phyloP scores from a whole-genome alignment of 2,888 invertebrate species.

The Cephus runcator region DNA sequence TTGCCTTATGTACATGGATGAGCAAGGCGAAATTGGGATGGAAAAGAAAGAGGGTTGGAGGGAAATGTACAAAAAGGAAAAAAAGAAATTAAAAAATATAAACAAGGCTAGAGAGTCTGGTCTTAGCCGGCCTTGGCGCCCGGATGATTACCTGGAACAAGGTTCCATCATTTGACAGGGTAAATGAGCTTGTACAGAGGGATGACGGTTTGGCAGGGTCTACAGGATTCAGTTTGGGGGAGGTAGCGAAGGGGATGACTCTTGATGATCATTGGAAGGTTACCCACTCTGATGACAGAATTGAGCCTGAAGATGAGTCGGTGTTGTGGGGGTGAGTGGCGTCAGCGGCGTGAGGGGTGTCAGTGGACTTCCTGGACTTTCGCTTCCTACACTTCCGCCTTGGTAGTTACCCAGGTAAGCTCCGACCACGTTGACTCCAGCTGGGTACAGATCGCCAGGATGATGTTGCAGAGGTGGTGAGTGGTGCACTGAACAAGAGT shows the following conservation, averaged over 20 bases:
- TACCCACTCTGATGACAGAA: constrained; percentile 53
- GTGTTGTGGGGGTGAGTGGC: constrained; percentile 54
- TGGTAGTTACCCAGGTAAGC: constrained; percentile 53
- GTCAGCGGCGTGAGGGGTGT: constrained; percentile 55
- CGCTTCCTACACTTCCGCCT: constrained; percentile 54
- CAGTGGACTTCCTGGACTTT: constrained; percentile 56
- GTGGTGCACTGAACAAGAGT: constrained; percentile 48
- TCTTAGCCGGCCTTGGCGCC: background rate
- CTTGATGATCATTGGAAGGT: constrained; percentile 15
- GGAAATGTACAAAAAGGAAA: background rate
- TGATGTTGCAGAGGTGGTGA: constrained; percentile 56
- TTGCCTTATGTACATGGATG: background rate
- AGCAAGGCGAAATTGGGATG: background rate
- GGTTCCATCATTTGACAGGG: background rate
- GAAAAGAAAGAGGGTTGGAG: background rate
- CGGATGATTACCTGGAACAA: background rate
- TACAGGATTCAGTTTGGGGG: background rate
- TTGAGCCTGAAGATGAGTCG: constrained; percentile 53
- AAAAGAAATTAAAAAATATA: background rate
- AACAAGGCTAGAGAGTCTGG: background rate
- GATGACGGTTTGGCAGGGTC: too few species aligned
- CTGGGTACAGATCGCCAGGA: constrained; percentile 45
- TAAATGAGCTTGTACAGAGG: background rate
- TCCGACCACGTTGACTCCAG: constrained; percentile 50
- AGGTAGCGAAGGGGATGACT: too few species aligned